A percentile compares a stretch with the other conserved stretches of the same genome.
These are phyloP conservation scores for Lasioglossum morio DNA, from an alignment of 2,888 invertebrate species.

Conservation along the genomic window DNA sequence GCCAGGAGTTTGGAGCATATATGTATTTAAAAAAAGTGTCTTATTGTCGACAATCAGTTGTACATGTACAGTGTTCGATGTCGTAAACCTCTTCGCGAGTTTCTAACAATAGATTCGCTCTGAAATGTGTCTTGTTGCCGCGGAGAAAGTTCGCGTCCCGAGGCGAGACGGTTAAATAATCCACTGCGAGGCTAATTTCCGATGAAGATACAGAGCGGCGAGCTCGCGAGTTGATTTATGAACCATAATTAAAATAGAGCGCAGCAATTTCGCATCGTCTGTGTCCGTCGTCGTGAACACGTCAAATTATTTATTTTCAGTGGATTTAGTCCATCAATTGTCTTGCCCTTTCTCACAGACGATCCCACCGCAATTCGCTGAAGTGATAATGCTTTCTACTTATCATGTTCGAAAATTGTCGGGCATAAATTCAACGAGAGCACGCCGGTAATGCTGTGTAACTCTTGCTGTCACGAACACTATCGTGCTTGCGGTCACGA, in stretches of 20 bases:
- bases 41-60: background rate
- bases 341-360: slow-evolving; percentile 27
- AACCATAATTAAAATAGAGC: slow-evolving; percentile 70
- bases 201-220: slow-evolving; percentile 49
- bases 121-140: slow-evolving; percentile 30
- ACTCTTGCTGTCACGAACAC: background rate
- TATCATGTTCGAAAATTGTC: slow-evolving; percentile 46
- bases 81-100: background rate
- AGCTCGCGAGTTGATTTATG: slow-evolving; percentile 64
- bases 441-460: slow-evolving; percentile 8
- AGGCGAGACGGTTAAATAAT: slow-evolving; percentile 51
- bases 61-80: background rate
- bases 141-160: slow-evolving; percentile 49
- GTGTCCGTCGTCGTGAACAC: slow-evolving; percentile 38
- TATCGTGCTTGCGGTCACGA: slow-evolving; percentile 3
- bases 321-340: slow-evolving; percentile 47
- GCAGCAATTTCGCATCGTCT: slow-evolving; percentile 60
- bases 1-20: no score
- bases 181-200: slow-evolving; percentile 52
- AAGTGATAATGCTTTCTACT: slow-evolving; percentile 29
- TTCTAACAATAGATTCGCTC: slow-evolving; percentile 25
- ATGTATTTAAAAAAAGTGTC: no score
- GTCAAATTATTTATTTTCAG: slow-evolving; percentile 58
- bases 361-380: slow-evolving; percentile 31
- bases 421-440: slow-evolving; percentile 31